Base-by-base conservation (phyloP, 1,140 invertebrate genomes). In the Megalopta genalis region DNA sequence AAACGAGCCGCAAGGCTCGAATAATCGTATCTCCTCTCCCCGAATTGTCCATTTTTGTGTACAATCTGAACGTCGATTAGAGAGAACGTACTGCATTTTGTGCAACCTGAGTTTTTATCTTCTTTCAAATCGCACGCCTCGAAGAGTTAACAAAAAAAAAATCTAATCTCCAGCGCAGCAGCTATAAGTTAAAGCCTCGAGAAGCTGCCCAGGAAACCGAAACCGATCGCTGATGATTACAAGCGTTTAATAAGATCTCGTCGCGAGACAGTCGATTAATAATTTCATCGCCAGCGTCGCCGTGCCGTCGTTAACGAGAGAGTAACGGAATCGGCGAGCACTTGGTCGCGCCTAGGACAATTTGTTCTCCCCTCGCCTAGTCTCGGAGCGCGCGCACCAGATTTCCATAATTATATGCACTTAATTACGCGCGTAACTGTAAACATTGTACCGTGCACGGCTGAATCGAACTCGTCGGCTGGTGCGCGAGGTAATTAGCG, bases 241-340 rank as follows among this genome's bases (percentile, higher is more conserved):
- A 18, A 2, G 32, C 23, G 54, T 66, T 66, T 9, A 46, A 52
- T 18, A 57, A 65, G 74, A 77, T 77, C 65, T 65, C 65, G 76
- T 71, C 57, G 64, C 57, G 59, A 77, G 81, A 80, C 79, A 74
- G 78, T 70, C 75, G 63, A 63, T 87, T 82, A 85, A 86, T 82
- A 83, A 86, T 87, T 87, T 74, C 77, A 81, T 86, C 81, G 71
- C 74, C 52, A 32, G 32, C 32, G 32, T 39, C 54, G 76, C 62
- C 60, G 63, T 69, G 59, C 66, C 82, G 83, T 84, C 77, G 80
- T 79, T 86, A 82, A 82, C 57, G 69, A 76, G 72, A 76, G 54
- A 62, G 60, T 72, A 73, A 78, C 66, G 66, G 66, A 78, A 71
- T 68, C 23, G 32, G 46, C 59, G 54, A 54, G 49, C 54, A 12